These are phyloP conservation scores for Potamilus streckersoni DNA, from an alignment of 1,140 invertebrate genomes.

Conservation along the genomic window DNA sequence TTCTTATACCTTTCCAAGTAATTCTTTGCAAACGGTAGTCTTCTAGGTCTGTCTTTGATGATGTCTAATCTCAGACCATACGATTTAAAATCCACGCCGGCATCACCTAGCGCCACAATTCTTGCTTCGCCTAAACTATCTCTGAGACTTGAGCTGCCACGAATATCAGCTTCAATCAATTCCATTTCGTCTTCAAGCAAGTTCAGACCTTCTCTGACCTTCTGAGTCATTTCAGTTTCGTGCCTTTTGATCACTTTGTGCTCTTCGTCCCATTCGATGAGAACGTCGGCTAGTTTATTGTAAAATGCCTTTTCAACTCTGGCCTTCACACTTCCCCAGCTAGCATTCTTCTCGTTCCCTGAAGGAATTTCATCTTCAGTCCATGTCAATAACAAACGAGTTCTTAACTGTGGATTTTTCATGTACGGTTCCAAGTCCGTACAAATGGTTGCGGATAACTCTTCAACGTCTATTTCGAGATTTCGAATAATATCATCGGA, in stretches of 20 bases:
- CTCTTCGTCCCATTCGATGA: constrained; percentile 23
- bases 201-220: constrained; percentile 13
- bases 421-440: constrained; percentile 11
- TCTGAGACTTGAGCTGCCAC: too few relatives aligned
- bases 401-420: not conserved
- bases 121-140: too few relatives aligned
- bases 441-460: constrained; percentile 4
- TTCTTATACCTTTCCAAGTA: too few relatives aligned
- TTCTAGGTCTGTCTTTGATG: too few relatives aligned
- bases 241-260: constrained; percentile 2
- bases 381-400: constrained; percentile 9
- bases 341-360: not conserved
- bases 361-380: constrained; percentile 5
- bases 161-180: constrained; percentile 4
- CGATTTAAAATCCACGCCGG: too few relatives aligned
- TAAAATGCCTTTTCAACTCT: constrained; percentile 14
- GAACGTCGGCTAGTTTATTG: constrained; percentile 10
- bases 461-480: constrained; percentile 17
- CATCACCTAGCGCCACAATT: too few relatives aligned
- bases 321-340: constrained; percentile 14
- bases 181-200: constrained; percentile 18
- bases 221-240: constrained; percentile 7
- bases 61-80: too few relatives aligned
- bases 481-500: constrained; percentile 26
- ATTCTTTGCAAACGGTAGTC: too few relatives aligned